A percentile compares a stretch with the other conserved stretches of the same genome.
phyloP scores from a whole-genome alignment of 2,797 vertebrate genomes.

The Morelia viridis region DNA sequence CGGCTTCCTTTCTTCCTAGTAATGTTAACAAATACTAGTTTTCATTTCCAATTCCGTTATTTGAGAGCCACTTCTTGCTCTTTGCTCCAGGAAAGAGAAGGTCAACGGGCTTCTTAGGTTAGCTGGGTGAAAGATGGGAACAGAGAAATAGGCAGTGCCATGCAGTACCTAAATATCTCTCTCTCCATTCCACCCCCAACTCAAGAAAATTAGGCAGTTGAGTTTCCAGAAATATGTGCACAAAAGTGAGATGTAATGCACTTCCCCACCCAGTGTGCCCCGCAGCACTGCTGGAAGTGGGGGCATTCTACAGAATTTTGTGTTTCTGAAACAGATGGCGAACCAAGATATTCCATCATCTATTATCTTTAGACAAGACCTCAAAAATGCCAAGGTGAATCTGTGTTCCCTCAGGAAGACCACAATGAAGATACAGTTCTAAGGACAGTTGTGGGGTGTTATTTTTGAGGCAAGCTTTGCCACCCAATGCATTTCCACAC shows the following conservation, averaged over 20 bases:
- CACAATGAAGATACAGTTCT: not conserved
- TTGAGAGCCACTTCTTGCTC: not conserved
- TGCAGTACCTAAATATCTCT: not conserved
- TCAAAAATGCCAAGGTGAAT: not conserved
- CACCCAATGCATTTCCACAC: too few relatives aligned
- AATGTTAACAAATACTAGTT: not conserved
- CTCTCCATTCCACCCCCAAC: too few relatives aligned
- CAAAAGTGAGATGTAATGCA: too few relatives aligned
- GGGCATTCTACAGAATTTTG: not conserved
- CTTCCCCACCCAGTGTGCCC: not conserved
- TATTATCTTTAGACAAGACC: not conserved
- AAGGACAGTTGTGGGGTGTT: not conserved
- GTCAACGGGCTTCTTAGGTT: rapidly evolving
- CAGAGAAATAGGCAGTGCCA: not conserved
- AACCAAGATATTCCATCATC: not conserved
- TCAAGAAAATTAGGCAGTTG: too few relatives aligned
- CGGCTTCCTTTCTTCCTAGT: not conserved
- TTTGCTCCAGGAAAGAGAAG: not conserved
- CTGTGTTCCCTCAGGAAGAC: not conserved
- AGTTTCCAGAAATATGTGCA: too few relatives aligned
- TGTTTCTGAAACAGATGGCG: not conserved
- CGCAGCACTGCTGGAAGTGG: not conserved
- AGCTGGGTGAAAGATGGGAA: not conserved
- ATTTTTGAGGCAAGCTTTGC: not conserved
- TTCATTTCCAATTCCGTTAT: too few relatives aligned